Base-by-base conservation (phyloP, 2,797 vertebrate species). In the Pygocentrus nattereri region DNA sequence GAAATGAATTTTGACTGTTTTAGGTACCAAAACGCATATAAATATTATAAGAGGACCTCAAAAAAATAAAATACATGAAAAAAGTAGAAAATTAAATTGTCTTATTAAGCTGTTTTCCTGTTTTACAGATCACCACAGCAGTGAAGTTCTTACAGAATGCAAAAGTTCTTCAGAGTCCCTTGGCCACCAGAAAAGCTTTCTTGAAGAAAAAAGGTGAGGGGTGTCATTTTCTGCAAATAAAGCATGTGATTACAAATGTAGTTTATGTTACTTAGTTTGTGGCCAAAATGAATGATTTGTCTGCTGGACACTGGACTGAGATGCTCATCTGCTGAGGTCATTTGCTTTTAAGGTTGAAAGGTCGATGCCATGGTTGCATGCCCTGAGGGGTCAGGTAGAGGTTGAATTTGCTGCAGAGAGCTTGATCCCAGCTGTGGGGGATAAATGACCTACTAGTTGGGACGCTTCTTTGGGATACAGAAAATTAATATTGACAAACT, bases 81-180 rank as follows among this genome's bases (percentile, higher is more conserved):
- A 38, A 38, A 5, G 38, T 21, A 0, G 4, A n/a, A 49, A 61
- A 79, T 62, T 79, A 41, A 12, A 30, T 41, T n/a, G 38, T 73
- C 59, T 76, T 25, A n/a, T 62, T 79, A 41, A 12, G 30, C 41
- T n/a, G 38, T 73, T 59, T 76, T 25, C n/a, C 59, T 41, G 6
- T 10, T 85, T 88, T 41, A 71, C 92, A 99, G 98, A 96, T 99
- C 87, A 92, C 94, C 86, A 99, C 98, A 25, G 98, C 98, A 70
- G 94, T 98, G 84, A 98, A 98, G 91, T 99, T 99, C 92, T 93
- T 99, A 59, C 97, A 98, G 91, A 99, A 99, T 91, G 95, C 95
- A 8, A 96, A 97, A 84, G 98, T 99, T 76, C 96, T 95, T 52
- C 96, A 99, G 90, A 99, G 97, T 88, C 96, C 97, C 0, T 81